A percentile compares a stretch with the other conserved stretches of the same genome.
phyloP scores from a whole-genome alignment of 1,140 invertebrate genomes.

The Agrypnia vestita region DNA sequence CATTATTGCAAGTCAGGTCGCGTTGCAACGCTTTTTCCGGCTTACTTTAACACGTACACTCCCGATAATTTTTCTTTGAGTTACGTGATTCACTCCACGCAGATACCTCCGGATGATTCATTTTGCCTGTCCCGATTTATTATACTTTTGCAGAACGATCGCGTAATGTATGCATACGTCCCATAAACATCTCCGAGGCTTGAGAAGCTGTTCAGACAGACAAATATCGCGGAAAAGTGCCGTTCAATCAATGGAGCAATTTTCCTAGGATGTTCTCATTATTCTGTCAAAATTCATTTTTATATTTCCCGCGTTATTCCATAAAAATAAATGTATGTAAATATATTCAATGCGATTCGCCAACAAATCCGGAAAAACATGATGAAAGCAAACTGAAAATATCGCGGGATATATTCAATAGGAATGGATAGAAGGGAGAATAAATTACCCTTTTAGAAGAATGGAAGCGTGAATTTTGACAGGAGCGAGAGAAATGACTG shows the following conservation, averaged over 20 bases:
- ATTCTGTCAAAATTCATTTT: slow-evolving; percentile 22
- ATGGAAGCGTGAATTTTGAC: slow-evolving; percentile 27
- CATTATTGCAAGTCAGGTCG: no score
- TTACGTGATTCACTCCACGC: no score
- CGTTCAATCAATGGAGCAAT: slow-evolving; percentile 9
- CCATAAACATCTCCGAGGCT: neutral
- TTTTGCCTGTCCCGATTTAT: no score
- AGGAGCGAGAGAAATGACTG: slow-evolving; percentile 31
- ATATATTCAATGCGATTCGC: slow-evolving; percentile 39
- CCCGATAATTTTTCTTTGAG: no score
- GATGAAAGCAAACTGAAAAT: slow-evolving; percentile 30
- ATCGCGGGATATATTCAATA: slow-evolving; percentile 31
- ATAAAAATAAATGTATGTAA: slow-evolving; percentile 38
- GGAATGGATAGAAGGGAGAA: slow-evolving; percentile 29
- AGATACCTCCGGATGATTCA: no score
- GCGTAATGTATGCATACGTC: no score
- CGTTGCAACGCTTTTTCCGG: no score
- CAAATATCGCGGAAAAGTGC: neutral
- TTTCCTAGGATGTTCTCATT: slow-evolving; percentile 22
- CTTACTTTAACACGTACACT: no score
- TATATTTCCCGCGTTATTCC: slow-evolving; percentile 23
- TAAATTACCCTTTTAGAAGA: slow-evolving; percentile 44
- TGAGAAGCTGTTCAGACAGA: slow-evolving; percentile 14
- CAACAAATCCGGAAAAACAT: slow-evolving; percentile 39
- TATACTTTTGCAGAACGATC: no score